Conservation (phyloP, 2,797 vertebrate species). For the Toxotes lorentzi region DNA sequence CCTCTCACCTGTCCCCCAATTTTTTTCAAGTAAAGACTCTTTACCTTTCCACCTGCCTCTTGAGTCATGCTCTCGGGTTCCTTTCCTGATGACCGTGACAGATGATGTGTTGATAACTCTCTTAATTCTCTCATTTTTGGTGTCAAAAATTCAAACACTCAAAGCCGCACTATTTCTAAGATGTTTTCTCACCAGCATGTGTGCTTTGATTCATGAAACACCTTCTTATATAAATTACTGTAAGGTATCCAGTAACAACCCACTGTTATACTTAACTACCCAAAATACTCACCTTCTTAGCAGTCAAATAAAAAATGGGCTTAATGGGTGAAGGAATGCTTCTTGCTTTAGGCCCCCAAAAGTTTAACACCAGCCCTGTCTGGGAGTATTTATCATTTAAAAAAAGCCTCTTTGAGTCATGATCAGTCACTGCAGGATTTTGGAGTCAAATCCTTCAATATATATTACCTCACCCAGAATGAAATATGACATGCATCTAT, state of each 20-base stretch:
- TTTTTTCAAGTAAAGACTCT: too few relatives aligned
- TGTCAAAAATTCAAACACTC: not conserved
- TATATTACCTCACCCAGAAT: constrained; percentile 67
- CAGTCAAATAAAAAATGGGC: constrained; percentile 46
- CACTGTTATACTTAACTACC: not conserved
- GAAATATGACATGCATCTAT: constrained; percentile 76
- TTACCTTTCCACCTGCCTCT: too few relatives aligned
- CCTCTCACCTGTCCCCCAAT: too few relatives aligned
- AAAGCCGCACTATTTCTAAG: not conserved
- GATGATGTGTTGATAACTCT: not conserved
- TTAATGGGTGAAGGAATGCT: constrained; percentile 48
- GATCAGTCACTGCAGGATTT: constrained; percentile 70
- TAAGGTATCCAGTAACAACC: not conserved
- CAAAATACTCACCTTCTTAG: constrained; percentile 6
- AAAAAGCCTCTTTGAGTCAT: constrained; percentile 43
- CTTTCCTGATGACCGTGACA: too few relatives aligned
- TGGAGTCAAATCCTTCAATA: constrained; percentile 73
- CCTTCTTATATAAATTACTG: constrained; percentile 16
- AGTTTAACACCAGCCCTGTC: constrained; percentile 49
- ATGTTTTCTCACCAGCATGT: not conserved
- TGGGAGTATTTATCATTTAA: constrained; percentile 55
- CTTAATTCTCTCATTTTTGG: not conserved
- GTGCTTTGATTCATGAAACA: constrained; percentile 19
- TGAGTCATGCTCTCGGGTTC: too few relatives aligned
- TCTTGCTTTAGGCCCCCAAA: constrained; percentile 37